Conservation (phyloP, 2,113 vertebrate species). For the Toxotes chatareus region DNA sequence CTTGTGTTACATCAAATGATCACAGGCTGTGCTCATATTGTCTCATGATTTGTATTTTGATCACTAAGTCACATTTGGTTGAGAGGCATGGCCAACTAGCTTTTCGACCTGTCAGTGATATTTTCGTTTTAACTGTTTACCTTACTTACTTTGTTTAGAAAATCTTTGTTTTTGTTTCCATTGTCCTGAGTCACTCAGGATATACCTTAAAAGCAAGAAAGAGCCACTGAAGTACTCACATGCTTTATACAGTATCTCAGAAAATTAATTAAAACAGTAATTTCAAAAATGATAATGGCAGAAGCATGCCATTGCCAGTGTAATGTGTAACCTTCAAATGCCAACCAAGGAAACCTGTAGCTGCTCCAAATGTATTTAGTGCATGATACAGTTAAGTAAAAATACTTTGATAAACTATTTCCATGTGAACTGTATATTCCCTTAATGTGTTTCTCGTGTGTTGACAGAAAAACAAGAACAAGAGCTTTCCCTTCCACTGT, state of each 20-base stretch:
- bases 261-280: not conserved
- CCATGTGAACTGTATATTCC: not conserved
- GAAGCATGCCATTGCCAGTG: not conserved
- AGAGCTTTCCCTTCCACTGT: not conserved
- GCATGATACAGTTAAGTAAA: not conserved
- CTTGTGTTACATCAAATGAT: not conserved
- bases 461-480: not conserved
- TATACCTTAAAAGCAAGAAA: not conserved
- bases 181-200: not conserved
- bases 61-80: not conserved
- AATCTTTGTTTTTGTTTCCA: not conserved
- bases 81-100: not conserved
- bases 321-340: not conserved
- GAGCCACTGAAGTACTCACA: not conserved
- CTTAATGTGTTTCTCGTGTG: not conserved
- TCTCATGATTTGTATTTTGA: conserved; percentile 7
- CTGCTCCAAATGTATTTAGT: not conserved
- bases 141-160: not conserved
- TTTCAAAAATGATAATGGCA: not conserved
- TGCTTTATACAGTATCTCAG: too few relatives aligned
- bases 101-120: not conserved
- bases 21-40: not conserved
- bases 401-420: not conserved
- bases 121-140: not conserved
- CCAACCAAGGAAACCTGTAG: not conserved